A percentile compares a stretch with the other conserved stretches of the same genome.
Evolutionary conservation across 92 coral and sea anemone species (phyloP).

Genomic region (Hydrozoanthus gracilis): DNA sequence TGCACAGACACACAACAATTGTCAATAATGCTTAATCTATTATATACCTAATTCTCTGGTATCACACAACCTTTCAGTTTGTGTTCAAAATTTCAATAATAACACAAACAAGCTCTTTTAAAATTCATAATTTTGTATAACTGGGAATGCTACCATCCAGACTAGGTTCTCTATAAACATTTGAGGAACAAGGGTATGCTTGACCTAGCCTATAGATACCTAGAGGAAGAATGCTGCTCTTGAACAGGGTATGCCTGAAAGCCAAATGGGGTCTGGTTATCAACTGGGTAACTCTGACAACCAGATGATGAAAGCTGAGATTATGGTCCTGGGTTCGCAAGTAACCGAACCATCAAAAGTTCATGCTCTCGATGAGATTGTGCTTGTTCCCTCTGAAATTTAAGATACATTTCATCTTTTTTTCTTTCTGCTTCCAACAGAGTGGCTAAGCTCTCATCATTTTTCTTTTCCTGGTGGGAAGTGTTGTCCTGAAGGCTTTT

Average conservation of each 20-base stretch:
- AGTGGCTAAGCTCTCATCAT: conserved; percentile 17
- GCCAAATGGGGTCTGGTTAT: too few species aligned
- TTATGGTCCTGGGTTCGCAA: conserved; percentile 1
- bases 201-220: not conserved
- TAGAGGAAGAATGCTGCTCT: not conserved
- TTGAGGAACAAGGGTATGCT: too few species aligned
- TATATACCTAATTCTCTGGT: not conserved
- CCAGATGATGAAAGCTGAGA: conserved; percentile 6
- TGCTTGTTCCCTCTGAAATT: conserved; percentile 61
- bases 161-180: not conserved
- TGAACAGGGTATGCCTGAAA: not conserved
- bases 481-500: conserved; percentile 29
- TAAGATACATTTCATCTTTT: conserved; percentile 46
- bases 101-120: not conserved
- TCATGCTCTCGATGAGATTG: conserved; percentile 48
- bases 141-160: conserved; percentile 1
- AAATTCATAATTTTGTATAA: not conserved
- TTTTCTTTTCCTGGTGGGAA: conserved; percentile 40
- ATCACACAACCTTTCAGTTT: not conserved
- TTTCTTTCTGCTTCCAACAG: conserved; percentile 35
- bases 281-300: not conserved
- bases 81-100: not conserved
- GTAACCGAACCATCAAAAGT: conserved; percentile 46
- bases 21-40: not conserved
- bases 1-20: not conserved